Evolutionary conservation across 2,113 vertebrate species (phyloP).

Genomic region (Pangasianodon hypophthalmus): DNA sequence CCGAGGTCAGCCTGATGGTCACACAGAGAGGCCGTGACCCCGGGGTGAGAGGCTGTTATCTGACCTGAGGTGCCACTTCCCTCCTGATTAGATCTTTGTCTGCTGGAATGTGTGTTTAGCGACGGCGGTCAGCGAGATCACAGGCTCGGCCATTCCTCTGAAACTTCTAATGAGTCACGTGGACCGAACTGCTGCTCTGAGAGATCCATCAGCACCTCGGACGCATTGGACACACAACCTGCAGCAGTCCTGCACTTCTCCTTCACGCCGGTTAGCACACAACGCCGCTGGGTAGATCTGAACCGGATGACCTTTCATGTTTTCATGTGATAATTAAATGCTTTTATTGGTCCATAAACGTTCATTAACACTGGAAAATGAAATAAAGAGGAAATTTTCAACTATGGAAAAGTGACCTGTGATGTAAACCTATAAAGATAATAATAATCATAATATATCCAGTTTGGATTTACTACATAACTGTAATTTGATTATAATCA

Average conservation of each 20-base stretch:
- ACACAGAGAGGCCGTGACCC: conserved; percentile 28
- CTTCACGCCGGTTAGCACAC: background rate
- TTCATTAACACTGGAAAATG: background rate
- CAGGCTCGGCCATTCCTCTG: conserved; percentile 17
- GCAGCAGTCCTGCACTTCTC: background rate
- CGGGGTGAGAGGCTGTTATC: conserved; percentile 45
- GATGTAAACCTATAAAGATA: background rate
- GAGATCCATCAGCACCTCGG: conserved; percentile 1
- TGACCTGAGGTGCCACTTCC: conserved; percentile 46
- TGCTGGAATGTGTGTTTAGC: conserved; percentile 50
- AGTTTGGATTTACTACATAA: background rate
- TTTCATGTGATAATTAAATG: background rate
- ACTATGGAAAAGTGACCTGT: background rate
- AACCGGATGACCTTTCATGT: background rate
- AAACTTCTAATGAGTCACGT: conserved; percentile 46
- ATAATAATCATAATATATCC: background rate
- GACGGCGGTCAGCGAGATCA: conserved; percentile 42
- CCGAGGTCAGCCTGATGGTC: conserved; percentile 42
- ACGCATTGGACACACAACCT: conserved; percentile 15
- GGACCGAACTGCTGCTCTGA: conserved; percentile 5
- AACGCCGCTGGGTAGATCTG: background rate
- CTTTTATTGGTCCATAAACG: background rate
- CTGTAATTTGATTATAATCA: background rate
- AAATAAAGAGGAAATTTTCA: background rate
- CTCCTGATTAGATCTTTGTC: conserved; percentile 49